Conservation (phyloP, 2,797 vertebrate species). For the Chrysocyon brachyurus region DNA sequence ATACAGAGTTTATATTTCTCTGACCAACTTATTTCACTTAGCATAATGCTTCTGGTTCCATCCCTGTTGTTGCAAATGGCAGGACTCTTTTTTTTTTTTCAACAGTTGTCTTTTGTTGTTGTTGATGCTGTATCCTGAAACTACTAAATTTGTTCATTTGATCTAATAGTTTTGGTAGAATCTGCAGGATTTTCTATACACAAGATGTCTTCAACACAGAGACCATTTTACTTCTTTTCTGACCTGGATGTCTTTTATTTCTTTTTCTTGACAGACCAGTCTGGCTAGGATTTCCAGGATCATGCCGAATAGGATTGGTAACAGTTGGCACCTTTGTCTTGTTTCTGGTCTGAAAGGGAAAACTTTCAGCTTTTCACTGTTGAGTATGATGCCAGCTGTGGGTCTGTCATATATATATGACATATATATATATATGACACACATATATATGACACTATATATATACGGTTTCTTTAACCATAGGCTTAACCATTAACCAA, state of each 20-base stretch:
- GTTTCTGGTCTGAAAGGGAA: neutral
- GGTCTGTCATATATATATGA: neutral
- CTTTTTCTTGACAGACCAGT: neutral
- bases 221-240: neutral
- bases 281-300: neutral
- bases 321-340: neutral
- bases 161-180: neutral
- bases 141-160: neutral
- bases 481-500: neutral
- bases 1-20: neutral
- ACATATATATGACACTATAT: neutral
- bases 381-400: neutral
- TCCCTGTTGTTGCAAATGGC: neutral
- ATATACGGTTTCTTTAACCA: neutral
- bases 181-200: neutral
- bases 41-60: neutral
- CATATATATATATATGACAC: neutral
- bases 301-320: neutral
- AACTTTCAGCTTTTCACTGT: neutral
- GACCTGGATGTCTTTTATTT: neutral
- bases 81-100: neutral
- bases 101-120: neutral
- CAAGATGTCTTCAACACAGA: neutral
- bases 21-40: neutral
- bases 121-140: neutral